Base-by-base conservation (phyloP, 2,113 vertebrate genomes). In the mouse (Mus musculus) region DNA sequence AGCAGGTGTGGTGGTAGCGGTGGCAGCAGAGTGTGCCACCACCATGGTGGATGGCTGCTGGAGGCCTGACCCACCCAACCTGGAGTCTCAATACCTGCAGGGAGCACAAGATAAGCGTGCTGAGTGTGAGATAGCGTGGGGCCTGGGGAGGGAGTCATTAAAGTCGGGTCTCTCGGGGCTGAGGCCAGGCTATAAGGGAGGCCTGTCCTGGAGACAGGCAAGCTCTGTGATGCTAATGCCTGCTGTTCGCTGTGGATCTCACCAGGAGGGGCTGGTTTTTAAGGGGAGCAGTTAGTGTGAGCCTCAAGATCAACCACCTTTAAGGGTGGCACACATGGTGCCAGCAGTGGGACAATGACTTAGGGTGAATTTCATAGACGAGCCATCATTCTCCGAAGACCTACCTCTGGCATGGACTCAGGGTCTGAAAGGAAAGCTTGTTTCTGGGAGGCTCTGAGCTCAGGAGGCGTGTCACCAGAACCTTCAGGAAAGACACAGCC, bases 401-500 rank as follows among this genome's bases (percentile, higher is more conserved):
- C 16, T 52, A 3, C 30, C 78, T 71, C 76, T 90, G 92, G 94
- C 67, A 84, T 0, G 0, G 84, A 49, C 82, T 46, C 82, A 14
- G 72, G 65, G 33, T 59, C 56, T 28, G 76, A 81, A 89, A 71
- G 80, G 42, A 61, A 87, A 54, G 67, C 84, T 93, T 28, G 46
- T 86, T 77, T 82, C 93, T 22, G 33, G 14, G 72, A 98, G 0
- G 99, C 98, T 98, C 97, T 5, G 98, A 98, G 52, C 98, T 98
- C 33, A 99, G 97, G 99, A 99, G 99, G 97, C 12, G 16, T 98
- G 91, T 99, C 99, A 99, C 13, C 98, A 98, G 95, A 99, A 96
- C 96, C 99, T 99, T 12, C 99, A 99, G 4, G 98, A 88, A 99
- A 99, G 91, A 98, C 98, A 99, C 99, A 61, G 90, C 84, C 69